phyloP scores from a whole-genome alignment of 2,888 invertebrate genomes.

The Hirtodrosophila confusa region DNA sequence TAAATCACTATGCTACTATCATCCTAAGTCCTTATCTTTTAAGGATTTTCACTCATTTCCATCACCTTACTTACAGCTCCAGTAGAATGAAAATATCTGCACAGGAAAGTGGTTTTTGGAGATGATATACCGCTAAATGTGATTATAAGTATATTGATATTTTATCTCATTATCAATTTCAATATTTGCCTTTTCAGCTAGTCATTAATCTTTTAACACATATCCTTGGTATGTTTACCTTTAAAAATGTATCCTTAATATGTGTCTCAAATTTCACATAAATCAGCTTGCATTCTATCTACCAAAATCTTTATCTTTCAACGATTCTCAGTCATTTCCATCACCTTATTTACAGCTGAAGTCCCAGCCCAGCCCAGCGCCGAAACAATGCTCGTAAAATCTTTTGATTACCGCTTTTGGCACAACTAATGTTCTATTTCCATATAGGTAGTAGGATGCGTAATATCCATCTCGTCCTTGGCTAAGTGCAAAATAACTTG shows the following conservation, averaged over 20 bases:
- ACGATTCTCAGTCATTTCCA: no score
- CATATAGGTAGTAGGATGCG: slow-evolving; percentile 14
- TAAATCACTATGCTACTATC: slow-evolving; percentile 17
- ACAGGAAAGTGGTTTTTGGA: no score
- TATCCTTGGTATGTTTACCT: no score
- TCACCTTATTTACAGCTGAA: no score
- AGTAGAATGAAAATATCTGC: no score
- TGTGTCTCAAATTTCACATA: slow-evolving; percentile 2
- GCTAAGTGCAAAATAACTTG: slow-evolving; percentile 59
- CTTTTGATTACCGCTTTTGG: slow-evolving; percentile 36
- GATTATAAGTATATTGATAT: background rate
- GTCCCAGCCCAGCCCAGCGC: background rate
- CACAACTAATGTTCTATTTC: slow-evolving; percentile 39
- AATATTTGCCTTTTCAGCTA: no score
- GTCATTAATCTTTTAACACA: no score
- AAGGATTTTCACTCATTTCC: no score
- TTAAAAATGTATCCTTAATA: no score
- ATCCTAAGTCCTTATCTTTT: slow-evolving; percentile 15
- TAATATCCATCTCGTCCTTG: slow-evolving; percentile 36
- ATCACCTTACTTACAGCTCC: no score
- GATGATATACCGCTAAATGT: no score
- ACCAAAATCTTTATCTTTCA: slow-evolving; percentile 16
- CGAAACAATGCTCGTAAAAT: slow-evolving; percentile 26
- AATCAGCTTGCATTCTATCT: slow-evolving; percentile 15
- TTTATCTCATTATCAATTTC: no score